Percentiles rank a stretch among this genome's conserved stretches.
Conservation (phyloP, 2,888 invertebrate species). For the Clistopyga incitator region DNA sequence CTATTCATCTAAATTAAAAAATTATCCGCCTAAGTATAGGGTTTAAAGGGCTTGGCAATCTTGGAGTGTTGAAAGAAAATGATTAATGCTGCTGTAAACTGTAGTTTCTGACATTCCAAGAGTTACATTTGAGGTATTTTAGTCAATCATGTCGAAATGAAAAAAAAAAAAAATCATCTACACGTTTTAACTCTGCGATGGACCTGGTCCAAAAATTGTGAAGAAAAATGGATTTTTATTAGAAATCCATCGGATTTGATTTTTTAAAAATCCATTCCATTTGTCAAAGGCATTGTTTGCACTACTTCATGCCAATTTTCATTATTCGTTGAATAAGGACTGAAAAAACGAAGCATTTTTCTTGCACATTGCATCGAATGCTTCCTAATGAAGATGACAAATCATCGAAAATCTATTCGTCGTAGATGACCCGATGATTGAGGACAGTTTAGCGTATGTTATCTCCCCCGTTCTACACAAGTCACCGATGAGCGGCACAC, state of each 20-base stretch:
- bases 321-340: too few species aligned
- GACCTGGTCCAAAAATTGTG: too few species aligned
- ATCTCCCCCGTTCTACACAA: slow-evolving; percentile 4
- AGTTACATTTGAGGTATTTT: not conserved
- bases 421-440: not conserved
- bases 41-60: not conserved
- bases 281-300: too few species aligned
- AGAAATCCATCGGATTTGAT: too few species aligned
- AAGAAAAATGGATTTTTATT: too few species aligned
- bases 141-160: not conserved
- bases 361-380: not conserved
- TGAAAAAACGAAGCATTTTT: not conserved
- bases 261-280: too few species aligned
- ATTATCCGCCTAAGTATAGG: not conserved
- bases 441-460: slow-evolving; percentile 19
- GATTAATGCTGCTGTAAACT: slow-evolving; percentile 18
- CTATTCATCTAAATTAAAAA: not conserved
- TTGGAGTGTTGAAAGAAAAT: slow-evolving; percentile 4
- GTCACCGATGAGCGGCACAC: slow-evolving; percentile 23
- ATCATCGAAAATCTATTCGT: not conserved
- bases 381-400: not conserved
- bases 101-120: not conserved
- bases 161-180: not conserved
- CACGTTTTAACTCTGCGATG: too few species aligned
- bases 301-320: too few species aligned